Percentiles rank a stretch among this genome's conserved stretches.
phyloP scores from a whole-genome alignment of 2,113 vertebrate genomes.

The Danio rerio region DNA sequence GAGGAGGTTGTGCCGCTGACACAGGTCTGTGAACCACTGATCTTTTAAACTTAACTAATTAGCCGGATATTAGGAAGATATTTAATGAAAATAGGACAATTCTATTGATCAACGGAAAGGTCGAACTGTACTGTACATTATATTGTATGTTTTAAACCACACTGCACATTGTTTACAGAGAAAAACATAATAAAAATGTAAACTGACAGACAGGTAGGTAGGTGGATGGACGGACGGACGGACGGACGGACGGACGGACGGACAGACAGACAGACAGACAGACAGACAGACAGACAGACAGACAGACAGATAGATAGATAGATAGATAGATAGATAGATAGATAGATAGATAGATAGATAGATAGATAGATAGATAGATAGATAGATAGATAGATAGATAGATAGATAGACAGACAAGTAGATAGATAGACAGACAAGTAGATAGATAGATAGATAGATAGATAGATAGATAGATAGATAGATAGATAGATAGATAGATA shows the following conservation, averaged over 20 bases:
- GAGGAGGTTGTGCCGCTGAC: neutral
- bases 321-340: neutral
- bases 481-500: no score
- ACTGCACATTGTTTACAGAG: neutral
- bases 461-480: no score
- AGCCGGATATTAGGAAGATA: neutral
- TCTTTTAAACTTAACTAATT: neutral
- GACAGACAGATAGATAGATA: conserved; percentile 4
- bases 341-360: neutral
- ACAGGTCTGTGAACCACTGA: neutral
- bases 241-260: no score
- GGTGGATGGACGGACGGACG: no score
- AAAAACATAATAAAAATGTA: no score
- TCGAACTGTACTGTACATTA: neutral
- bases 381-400: neutral
- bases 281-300: neutral
- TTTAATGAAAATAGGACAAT: neutral
- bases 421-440: neutral
- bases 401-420: neutral
- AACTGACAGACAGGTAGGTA: no score
- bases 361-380: neutral
- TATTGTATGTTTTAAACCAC: neutral
- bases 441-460: no score
- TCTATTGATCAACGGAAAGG: neutral
- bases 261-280: no score